Conservation (phyloP, 1,140 invertebrate species). For the Rhopalosiphum padi region DNA sequence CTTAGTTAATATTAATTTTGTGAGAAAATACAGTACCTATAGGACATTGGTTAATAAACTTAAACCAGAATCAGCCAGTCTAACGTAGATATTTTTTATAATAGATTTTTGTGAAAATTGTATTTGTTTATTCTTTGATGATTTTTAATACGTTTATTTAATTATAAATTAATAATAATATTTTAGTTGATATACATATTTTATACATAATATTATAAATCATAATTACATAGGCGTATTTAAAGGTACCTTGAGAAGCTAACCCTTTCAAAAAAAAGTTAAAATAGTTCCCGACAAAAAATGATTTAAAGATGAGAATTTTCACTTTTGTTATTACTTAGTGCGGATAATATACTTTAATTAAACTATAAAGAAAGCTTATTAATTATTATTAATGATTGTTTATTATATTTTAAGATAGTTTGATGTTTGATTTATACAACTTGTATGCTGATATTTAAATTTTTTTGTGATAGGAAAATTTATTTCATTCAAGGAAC, state of each 20-base stretch:
- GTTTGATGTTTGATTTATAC: no score
- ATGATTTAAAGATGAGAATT: neutral
- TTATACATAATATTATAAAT: neutral
- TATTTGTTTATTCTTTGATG: neutral
- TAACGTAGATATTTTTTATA: neutral
- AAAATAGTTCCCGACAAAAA: neutral
- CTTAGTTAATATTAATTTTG: neutral
- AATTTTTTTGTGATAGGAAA: no score
- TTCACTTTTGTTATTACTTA: neutral
- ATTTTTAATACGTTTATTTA: neutral
- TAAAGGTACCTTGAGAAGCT: neutral
- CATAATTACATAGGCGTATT: neutral
- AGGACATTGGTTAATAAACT: neutral
- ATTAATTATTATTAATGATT: no score
- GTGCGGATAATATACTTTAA: no score
- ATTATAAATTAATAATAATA: no score
- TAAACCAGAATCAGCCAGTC: neutral
- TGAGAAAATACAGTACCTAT: neutral
- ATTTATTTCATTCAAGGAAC: no score
- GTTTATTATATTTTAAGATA: no score
- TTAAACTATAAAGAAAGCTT: no score
- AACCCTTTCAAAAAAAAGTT: neutral
- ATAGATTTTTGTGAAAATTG: neutral
- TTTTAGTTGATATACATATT: neutral
- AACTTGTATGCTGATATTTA: no score